Conservation (phyloP, 2,113 vertebrate species). For the Astatoreochromis straeleni region DNA sequence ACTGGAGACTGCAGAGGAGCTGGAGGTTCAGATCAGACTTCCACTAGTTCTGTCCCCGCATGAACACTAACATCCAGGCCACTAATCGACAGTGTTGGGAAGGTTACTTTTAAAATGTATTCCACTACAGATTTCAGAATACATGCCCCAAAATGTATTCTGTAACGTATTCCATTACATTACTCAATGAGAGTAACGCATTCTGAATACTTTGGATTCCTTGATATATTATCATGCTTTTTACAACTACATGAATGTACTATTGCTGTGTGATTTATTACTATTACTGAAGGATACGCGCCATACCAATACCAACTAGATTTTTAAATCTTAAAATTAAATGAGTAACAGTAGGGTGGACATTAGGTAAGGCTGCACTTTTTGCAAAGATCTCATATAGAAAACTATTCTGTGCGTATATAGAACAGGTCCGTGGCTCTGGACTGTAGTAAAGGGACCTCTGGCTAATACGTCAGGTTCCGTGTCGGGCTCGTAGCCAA, state of each 20-base stretch:
- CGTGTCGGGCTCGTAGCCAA: accelerated
- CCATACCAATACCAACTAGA: not conserved
- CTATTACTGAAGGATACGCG: not conserved
- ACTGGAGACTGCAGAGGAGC: constrained; percentile 68
- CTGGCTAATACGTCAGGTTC: accelerated
- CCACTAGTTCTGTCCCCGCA: constrained; percentile 71
- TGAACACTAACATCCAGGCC: constrained; percentile 80
- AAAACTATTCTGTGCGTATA: not conserved
- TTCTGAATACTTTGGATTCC: not conserved
- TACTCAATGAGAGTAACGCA: not conserved
- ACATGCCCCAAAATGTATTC: not conserved
- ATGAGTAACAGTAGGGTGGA: not conserved
- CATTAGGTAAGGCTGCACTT: not conserved
- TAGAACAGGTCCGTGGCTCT: not conserved
- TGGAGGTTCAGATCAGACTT: constrained; percentile 57
- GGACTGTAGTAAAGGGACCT: not conserved
- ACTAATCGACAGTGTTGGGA: constrained; percentile 65
- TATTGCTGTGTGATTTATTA: not conserved
- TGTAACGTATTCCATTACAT: not conserved
- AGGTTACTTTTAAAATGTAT: not conserved
- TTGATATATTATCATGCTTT: not conserved
- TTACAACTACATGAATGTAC: not conserved
- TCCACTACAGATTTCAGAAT: not conserved
- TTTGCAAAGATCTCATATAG: not conserved
- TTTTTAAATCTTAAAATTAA: not conserved